Conservation (phyloP, 2,888 invertebrate genomes). For the Lasioglossum lativentre region DNA sequence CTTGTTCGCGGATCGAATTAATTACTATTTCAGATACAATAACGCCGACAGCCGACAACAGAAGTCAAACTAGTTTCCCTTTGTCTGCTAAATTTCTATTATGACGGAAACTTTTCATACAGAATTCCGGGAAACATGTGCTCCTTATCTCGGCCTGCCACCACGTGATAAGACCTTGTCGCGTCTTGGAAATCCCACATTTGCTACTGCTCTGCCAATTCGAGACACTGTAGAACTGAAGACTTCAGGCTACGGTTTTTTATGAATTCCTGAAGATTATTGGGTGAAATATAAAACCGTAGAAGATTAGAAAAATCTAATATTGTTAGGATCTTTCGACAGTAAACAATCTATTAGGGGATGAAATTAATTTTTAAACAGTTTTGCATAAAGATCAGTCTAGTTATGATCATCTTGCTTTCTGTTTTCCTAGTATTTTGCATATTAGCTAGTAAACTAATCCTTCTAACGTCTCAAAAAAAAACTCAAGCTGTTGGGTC, state of each 20-base stretch:
- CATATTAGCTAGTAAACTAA: no score
- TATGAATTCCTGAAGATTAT: not conserved
- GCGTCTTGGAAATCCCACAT: conserved; percentile 37
- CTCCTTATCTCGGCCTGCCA: conserved; percentile 59
- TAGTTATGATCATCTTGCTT: not conserved
- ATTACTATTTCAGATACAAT: conserved; percentile 47
- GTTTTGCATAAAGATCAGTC: no score
- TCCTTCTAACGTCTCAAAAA: no score
- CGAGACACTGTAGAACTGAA: not conserved
- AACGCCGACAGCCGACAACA: conserved; percentile 1
- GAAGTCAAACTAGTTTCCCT: conserved; percentile 51
- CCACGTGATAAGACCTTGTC: conserved; percentile 59
- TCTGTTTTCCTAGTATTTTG: not conserved
- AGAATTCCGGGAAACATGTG: conserved; percentile 62
- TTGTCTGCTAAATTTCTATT: conserved; percentile 58
- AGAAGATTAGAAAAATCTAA: no score
- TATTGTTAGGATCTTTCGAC: no score
- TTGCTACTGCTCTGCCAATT: conserved; percentile 25
- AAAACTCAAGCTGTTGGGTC: no score
- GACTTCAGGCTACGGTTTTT: not conserved
- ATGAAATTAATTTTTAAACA: no score
- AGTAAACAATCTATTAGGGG: no score
- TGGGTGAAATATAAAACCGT: no score
- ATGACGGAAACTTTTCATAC: conserved; percentile 33
- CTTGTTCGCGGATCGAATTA: conserved; percentile 43